These are phyloP conservation scores for Rhynchopsitta pachyrhyncha DNA, from an alignment of 2,113 vertebrate genomes.

Conservation along the genomic window DNA sequence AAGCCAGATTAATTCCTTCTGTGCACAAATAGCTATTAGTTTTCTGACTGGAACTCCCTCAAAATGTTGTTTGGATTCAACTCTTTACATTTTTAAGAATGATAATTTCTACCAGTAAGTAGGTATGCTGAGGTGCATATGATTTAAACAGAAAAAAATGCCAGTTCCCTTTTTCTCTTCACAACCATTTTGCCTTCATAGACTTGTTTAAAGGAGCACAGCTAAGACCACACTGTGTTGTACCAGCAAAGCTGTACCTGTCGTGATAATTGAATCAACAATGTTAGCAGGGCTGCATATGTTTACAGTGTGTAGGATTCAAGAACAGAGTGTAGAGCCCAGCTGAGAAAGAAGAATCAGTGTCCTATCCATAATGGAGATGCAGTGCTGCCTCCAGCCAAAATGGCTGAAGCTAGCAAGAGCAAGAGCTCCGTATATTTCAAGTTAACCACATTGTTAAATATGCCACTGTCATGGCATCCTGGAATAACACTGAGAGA, in stretches of 20 bases:
- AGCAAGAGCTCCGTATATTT: not conserved
- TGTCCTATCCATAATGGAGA: not conserved
- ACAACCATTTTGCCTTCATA: not conserved
- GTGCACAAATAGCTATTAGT: not conserved
- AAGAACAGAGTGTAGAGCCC: not conserved
- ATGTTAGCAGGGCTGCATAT: not conserved
- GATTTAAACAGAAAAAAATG: not conserved
- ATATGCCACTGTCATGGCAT: not conserved
- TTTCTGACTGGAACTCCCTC: not conserved
- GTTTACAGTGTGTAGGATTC: not conserved
- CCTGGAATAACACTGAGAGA: not conserved
- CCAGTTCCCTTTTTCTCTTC: not conserved
- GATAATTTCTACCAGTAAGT: not conserved
- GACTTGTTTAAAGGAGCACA: not conserved
- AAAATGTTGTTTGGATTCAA: not conserved
- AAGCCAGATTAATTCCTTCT: constrained; percentile 15
- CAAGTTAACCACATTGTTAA: not conserved
- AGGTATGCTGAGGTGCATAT: not conserved
- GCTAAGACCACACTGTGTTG: not conserved
- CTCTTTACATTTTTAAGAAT: not conserved
- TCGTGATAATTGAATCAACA: not conserved
- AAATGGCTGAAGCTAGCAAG: not conserved
- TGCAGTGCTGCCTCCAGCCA: not conserved
- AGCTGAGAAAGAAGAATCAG: rapidly evolving
- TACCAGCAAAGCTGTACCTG: not conserved